phyloP scores from a whole-genome alignment of 2,113 vertebrate species.

The Dipodomys merriami region DNA sequence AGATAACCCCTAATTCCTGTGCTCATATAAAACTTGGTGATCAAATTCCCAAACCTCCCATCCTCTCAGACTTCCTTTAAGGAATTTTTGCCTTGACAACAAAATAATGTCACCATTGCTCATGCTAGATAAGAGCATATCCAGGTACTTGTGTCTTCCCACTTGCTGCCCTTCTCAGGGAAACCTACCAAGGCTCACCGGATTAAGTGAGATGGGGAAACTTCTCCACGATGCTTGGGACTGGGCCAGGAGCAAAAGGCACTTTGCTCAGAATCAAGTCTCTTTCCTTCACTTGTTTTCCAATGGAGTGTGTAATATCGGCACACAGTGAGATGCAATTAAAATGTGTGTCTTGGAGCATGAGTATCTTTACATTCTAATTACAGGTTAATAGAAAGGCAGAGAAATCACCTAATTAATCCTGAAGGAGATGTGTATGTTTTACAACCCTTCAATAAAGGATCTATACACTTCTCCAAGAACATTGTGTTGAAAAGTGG shows the following conservation, averaged over 20 bases:
- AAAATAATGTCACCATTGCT: background rate
- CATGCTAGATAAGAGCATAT: background rate
- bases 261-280: background rate
- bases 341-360: conserved; percentile 4
- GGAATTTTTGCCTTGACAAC: background rate
- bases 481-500: background rate
- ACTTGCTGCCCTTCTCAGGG: background rate
- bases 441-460: conserved; percentile 36
- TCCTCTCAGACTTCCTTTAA: background rate
- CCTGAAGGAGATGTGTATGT: conserved; percentile 8
- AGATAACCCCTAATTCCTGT: background rate
- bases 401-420: conserved; percentile 57
- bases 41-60: background rate
- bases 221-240: rapidly evolving
- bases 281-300: background rate
- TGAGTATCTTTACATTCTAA: conserved; percentile 65
- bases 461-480: background rate
- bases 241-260: background rate
- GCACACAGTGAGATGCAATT: conserved; percentile 32
- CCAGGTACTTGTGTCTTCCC: background rate
- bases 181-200: background rate
- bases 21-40: background rate
- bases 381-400: conserved; percentile 69
- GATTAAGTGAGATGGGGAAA: background rate
- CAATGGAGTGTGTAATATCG: background rate